These are phyloP conservation scores for Melanostoma mellinum DNA, from an alignment of 2,888 invertebrate genomes.

Conservation along the genomic window DNA sequence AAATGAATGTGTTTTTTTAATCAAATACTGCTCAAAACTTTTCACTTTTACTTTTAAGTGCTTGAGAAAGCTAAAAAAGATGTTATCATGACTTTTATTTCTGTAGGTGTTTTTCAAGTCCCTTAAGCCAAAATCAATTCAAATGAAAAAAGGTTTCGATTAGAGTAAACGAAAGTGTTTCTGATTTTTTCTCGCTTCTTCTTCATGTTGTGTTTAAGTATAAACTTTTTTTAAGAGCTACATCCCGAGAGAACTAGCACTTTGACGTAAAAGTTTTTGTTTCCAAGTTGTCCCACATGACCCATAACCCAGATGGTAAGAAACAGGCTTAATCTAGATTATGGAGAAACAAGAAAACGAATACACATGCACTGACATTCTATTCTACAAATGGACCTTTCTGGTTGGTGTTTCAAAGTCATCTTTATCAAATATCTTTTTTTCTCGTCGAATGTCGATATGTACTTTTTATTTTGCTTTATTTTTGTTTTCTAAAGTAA, in stretches of 20 bases:
- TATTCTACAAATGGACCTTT: no score
- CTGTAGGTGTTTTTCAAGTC: background rate
- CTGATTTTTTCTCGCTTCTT: background rate
- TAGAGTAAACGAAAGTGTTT: constrained; percentile 3
- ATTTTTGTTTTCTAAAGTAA: no score
- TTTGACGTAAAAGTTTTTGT: background rate
- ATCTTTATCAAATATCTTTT: no score
- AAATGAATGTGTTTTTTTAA: no score
- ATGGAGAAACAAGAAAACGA: no score
- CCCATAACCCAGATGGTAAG: constrained; percentile 7
- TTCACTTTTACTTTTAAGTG: no score
- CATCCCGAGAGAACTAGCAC: background rate
- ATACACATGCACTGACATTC: no score
- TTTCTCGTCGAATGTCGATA: no score
- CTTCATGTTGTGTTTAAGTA: background rate
- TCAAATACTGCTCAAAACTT: no score
- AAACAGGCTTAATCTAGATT: background rate
- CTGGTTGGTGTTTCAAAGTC: no score
- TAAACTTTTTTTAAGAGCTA: background rate
- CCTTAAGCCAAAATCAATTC: constrained; percentile 5
- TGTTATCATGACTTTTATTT: no score
- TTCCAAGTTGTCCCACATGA: background rate
- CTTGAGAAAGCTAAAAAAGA: background rate
- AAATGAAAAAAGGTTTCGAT: constrained; percentile 9
- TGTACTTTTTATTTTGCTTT: no score